Evolutionary conservation across 92 coral and sea anemone species (phyloP), one percentile per base, ranked within the genome.

Genomic region (Phenganax marumi): DNA sequence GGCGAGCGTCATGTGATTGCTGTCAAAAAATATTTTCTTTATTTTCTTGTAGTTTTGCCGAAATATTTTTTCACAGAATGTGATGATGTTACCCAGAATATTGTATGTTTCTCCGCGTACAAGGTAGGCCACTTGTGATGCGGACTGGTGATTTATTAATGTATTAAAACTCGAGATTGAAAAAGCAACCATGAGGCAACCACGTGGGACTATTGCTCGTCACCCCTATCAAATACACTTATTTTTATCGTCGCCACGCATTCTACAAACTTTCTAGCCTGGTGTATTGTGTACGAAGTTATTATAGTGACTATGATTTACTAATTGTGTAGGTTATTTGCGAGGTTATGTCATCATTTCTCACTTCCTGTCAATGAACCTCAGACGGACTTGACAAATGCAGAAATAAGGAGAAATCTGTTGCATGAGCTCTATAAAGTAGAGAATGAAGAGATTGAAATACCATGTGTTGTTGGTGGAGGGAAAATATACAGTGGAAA

Each of bases 391-490:
- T 81, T 96, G 25, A 84, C 84, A 24, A 83, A 89, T 84, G 85
- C 92, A 39, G 77, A 69, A 4, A 87, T 89, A 46, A 85, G 94
- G 3, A 79, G 82, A 49, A 82, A 77, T 50, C 83, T 91, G 52
- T 43, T 86, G 39, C 81, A 91, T 19, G 99, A 91, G 50, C 90
- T 96, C 10, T 79, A 92, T 76, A 91, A 90, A 65, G 82, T 96
- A 0, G 90, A 89, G 53, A 84, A 80, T 76, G 97, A 96, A 49
- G 89, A 90, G 7, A 64, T 91, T 72, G 99, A 96, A 71, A 86
- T 96, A 33, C 99, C 99, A 0, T 94, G 97, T 54, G 90, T 95
- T 81, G 86, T 90, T 96, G 96, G 96, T 53, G 99, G 97, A 13
- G 93, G 89, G 72, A 91, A 87, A 56, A 63, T 96, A 10, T 92